Evolutionary conservation across 2,888 invertebrate species (phyloP).

Genomic region (Oligia fasciuncula): DNA sequence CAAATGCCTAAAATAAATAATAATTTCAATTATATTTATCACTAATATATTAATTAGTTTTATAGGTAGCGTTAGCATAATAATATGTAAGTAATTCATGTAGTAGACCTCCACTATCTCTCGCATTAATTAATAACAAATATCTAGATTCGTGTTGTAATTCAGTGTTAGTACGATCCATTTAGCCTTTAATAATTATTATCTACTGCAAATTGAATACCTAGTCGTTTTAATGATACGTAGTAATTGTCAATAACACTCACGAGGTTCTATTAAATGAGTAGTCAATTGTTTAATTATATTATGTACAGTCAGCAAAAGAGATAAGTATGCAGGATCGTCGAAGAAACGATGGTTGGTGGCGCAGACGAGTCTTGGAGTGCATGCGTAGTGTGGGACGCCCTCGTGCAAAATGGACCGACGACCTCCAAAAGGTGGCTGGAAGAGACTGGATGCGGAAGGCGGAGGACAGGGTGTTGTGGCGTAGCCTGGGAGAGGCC

Average conservation of each 20-base stretch:
- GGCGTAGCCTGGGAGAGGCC: not conserved
- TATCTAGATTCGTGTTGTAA: slow-evolving; percentile 24
- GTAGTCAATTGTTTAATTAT: not conserved
- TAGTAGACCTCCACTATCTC: slow-evolving; percentile 39
- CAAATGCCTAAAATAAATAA: not conserved
- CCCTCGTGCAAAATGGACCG: too few species aligned
- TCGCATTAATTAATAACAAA: slow-evolving; percentile 56
- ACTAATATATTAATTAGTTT: slow-evolving; percentile 18
- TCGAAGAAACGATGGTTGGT: too few species aligned
- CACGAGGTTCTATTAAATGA: not conserved
- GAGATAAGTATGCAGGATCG: too few species aligned
- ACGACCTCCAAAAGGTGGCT: not conserved
- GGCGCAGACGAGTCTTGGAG: too few species aligned
- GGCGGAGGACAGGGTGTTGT: not conserved
- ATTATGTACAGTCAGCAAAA: not conserved
- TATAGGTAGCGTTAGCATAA: slow-evolving; percentile 16
- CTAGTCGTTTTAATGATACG: slow-evolving; percentile 7
- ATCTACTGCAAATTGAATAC: slow-evolving; percentile 22
- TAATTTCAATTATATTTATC: slow-evolving; percentile 6
- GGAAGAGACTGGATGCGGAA: not conserved
- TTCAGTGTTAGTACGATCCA: slow-evolving; percentile 37
- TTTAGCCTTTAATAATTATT: slow-evolving; percentile 47
- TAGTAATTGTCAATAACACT: slow-evolving; percentile 19
- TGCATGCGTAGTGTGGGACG: too few species aligned
- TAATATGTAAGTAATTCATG: slow-evolving; percentile 20